phyloP scores from a whole-genome alignment of 2,113 vertebrate species.

The Serinus canaria region DNA sequence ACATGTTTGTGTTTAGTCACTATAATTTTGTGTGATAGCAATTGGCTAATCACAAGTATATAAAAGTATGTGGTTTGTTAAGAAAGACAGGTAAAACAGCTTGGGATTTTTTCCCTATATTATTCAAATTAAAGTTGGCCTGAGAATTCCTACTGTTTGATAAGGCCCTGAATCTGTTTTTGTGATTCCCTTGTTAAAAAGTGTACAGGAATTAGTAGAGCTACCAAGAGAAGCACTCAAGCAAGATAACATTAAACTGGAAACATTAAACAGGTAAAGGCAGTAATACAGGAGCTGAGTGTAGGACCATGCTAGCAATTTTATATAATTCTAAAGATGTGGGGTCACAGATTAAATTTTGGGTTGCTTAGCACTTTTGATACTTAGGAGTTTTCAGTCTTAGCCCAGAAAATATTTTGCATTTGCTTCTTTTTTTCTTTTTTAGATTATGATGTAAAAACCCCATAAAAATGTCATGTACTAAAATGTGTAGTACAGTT shows the following conservation, averaged over 20 bases:
- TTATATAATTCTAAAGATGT: neutral
- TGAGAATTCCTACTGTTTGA: neutral
- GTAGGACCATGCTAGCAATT: neutral
- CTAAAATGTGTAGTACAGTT: neutral
- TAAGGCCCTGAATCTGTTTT: neutral
- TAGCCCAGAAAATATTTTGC: neutral
- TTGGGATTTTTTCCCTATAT: accelerated
- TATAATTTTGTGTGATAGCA: neutral
- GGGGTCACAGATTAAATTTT: neutral
- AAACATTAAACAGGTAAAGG: neutral
- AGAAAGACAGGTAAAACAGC: neutral
- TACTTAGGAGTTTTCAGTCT: neutral
- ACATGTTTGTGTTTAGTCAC: neutral
- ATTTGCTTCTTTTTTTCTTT: neutral
- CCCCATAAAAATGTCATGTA: neutral
- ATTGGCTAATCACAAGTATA: neutral
- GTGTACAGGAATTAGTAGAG: neutral
- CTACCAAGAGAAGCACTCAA: neutral
- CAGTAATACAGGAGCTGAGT: neutral
- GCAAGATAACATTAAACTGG: neutral
- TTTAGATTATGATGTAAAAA: neutral
- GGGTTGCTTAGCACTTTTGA: neutral
- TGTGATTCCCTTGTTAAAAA: neutral
- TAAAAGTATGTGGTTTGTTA: neutral
- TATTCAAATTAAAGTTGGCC: neutral